Percentiles rank a stretch among this genome's conserved stretches.
These are phyloP conservation scores for Blastobasis adustella DNA, from an alignment of 2,888 invertebrate genomes.

Conservation along the genomic window DNA sequence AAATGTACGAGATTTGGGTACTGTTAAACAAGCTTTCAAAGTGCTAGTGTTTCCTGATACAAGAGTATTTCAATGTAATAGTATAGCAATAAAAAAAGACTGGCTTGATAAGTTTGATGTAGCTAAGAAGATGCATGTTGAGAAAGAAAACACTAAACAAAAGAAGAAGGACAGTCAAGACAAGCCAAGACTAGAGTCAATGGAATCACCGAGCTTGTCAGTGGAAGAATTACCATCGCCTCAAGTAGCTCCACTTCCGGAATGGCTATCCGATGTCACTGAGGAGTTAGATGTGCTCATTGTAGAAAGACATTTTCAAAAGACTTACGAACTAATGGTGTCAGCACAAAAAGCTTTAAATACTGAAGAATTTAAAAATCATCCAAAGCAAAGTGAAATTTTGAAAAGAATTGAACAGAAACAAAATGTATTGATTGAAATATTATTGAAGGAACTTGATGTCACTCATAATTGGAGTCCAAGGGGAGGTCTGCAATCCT, in stretches of 20 bases:
- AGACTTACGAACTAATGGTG: slow-evolving; percentile 88
- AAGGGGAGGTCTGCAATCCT: slow-evolving; percentile 91
- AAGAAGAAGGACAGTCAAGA: slow-evolving; percentile 62
- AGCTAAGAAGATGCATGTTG: slow-evolving; percentile 87
- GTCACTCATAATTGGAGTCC: slow-evolving; percentile 92
- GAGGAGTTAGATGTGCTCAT: slow-evolving; percentile 97
- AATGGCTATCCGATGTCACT: slow-evolving; percentile 92
- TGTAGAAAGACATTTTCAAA: slow-evolving; percentile 96
- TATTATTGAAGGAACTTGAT: slow-evolving; percentile 91
- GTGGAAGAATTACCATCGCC: slow-evolving; percentile 61
- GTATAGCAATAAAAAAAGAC: slow-evolving; percentile 87
- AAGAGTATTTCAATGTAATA: slow-evolving; percentile 92
- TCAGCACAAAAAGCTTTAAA: slow-evolving; percentile 56
- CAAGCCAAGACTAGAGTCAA: slow-evolving; percentile 50
- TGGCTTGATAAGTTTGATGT: slow-evolving; percentile 95
- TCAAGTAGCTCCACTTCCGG: slow-evolving; percentile 73
- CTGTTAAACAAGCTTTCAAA: slow-evolving; percentile 94
- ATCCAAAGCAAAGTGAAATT: slow-evolving; percentile 55
- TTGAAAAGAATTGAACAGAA: slow-evolving; percentile 79
- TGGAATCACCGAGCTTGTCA: slow-evolving; percentile 66
- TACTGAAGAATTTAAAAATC: slow-evolving; percentile 51
- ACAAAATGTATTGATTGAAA: slow-evolving; percentile 86
- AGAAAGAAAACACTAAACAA: slow-evolving; percentile 75
- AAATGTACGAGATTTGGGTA: slow-evolving; percentile 92
- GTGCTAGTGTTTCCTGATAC: slow-evolving; percentile 95